phyloP scores from a whole-genome alignment of 2,113 vertebrate species.

The Kryptolebias marmoratus region DNA sequence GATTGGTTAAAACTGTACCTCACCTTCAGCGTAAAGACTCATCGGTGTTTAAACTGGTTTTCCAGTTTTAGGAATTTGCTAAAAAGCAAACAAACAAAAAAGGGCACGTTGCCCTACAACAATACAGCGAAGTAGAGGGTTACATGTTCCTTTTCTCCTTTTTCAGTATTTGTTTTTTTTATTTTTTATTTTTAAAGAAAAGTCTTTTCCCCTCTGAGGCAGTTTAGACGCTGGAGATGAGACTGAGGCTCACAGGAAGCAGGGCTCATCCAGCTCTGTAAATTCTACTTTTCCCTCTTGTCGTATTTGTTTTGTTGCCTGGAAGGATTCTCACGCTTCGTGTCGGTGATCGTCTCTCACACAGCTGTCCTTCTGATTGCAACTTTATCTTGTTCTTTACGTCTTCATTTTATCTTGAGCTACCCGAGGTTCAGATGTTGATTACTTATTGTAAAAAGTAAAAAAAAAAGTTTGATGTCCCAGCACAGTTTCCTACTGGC shows the following conservation, averaged over 20 bases:
- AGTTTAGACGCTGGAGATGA: slow-evolving; percentile 42
- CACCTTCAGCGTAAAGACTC: no score
- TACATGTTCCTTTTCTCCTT: no score
- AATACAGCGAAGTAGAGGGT: no score
- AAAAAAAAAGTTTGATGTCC: no score
- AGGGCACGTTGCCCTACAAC: no score
- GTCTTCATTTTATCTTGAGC: neutral
- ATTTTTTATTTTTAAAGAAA: slow-evolving; percentile 9
- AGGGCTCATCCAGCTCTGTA: neutral
- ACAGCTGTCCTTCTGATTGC: neutral
- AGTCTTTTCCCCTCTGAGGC: neutral
- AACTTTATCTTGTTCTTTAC: neutral
- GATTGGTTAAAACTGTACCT: no score
- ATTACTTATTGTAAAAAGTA: neutral
- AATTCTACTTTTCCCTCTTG: slow-evolving; percentile 1
- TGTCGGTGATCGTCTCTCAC: slow-evolving; percentile 2
- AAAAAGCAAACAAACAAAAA: no score
- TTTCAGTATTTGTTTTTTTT: neutral
- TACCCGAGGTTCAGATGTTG: no score
- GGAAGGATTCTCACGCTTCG: slow-evolving; percentile 19
- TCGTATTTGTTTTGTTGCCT: slow-evolving; percentile 12
- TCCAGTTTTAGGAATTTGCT: no score
- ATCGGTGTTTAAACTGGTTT: no score
- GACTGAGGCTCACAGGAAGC: slow-evolving; percentile 21
- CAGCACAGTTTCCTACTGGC: neutral